Base-by-base conservation (phyloP, 2,113 vertebrate genomes). In the Mystacornis crossleyi region DNA sequence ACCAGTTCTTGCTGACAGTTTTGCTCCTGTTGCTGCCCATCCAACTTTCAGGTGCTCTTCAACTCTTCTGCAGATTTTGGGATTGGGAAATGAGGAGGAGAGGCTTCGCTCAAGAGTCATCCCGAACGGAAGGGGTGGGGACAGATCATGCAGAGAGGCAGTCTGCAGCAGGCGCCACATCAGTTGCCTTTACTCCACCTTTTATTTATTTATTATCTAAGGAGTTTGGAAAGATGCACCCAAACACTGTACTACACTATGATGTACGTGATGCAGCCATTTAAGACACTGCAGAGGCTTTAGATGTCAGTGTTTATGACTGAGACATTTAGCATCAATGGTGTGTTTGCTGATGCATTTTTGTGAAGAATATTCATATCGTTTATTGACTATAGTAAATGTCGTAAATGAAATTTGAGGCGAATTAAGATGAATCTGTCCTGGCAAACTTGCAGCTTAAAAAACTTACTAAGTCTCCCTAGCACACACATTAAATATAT, bases 61-160 rank as follows among this genome's bases (percentile, higher is more conserved):
- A 86, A 62, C 53, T 74, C 81, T 95, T 89, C 89, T 95, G 66
- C 77, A 86, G 79, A 50, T 67, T 91, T 96, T 86, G 60, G 53
- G 69, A 64, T 25, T 71, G 40, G 83, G 50, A 92, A 58, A 51
- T 81, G 69, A 96, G 83, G 86, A 95, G 95, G 95, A 92, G 92
- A 96, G 92, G 67, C 82, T 90, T 91, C 61, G 67, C 71, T 65
- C 29, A 43, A 60, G 78, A 94, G 77, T 93, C 83, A 96, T 80
- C 57, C 89, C 4, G 0, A 40, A 50, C 8, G 42, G 84, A 96
- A 97, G 79, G 88, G 94, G 94, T 88, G 94, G 95, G 51, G 95
- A 95, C 86, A 40, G 48, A 74, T 53, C 47, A 71, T 57, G 67
- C 53, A 53, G 65, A 91, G 84, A 95, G 65, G 84, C 72, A 90